Conservation (phyloP, 2,888 invertebrate genomes). For the Ennomos quercinarius region DNA sequence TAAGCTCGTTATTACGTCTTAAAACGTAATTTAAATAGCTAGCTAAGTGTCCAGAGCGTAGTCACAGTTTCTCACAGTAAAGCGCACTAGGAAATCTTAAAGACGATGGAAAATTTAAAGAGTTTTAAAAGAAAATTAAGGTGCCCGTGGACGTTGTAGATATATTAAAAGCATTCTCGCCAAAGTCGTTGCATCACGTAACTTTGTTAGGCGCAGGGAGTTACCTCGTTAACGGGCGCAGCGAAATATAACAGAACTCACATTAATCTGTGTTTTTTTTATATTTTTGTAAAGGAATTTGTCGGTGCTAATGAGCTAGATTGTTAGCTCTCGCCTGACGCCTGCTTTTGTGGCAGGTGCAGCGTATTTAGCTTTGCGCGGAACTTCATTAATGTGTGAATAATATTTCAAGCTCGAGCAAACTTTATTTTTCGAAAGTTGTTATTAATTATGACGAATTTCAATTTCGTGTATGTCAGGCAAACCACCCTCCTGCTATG, state of each 20-base stretch:
- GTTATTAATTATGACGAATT: conserved; percentile 47
- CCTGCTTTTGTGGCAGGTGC: conserved; percentile 61
- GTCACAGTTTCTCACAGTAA: conserved; percentile 60
- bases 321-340: conserved; percentile 60
- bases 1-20: conserved; percentile 49
- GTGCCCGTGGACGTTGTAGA: conserved; percentile 54
- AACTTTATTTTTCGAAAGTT: conserved; percentile 34
- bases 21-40: conserved; percentile 45
- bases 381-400: conserved; percentile 58
- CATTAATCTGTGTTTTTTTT: conserved; percentile 71
- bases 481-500: conserved; percentile 50
- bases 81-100: conserved; percentile 63
- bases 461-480: conserved; percentile 49
- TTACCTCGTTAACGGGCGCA: conserved; percentile 75
- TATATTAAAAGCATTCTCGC: conserved; percentile 58
- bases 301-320: conserved; percentile 72
- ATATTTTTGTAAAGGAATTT: conserved; percentile 60
- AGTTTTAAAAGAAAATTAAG: conserved; percentile 79
- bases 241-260: conserved; percentile 68
- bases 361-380: conserved; percentile 54
- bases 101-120: conserved; percentile 75
- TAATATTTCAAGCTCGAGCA: conserved; percentile 29
- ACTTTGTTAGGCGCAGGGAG: conserved; percentile 74
- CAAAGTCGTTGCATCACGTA: conserved; percentile 67
- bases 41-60: conserved; percentile 41